Evolutionary conservation across 2,888 invertebrate species (phyloP).

Genomic region (Diadegma fenestrale): DNA sequence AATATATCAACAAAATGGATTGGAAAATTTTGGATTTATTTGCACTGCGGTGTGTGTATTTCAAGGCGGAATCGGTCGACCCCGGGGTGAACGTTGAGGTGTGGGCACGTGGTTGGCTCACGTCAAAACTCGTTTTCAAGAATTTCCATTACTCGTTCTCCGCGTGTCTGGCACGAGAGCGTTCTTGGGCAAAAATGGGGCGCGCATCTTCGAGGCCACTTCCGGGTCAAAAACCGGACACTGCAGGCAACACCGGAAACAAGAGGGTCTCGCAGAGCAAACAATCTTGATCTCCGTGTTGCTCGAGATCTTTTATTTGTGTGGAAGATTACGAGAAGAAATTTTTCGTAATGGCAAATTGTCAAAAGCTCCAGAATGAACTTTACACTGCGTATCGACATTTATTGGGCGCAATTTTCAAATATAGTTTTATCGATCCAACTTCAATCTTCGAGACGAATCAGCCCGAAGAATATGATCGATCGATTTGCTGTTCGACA

Average conservation of each 20-base stretch:
- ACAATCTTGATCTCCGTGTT: neutral
- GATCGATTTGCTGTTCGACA: constrained; percentile 64
- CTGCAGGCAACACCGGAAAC: constrained; percentile 50
- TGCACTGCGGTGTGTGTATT: neutral
- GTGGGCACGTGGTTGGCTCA: constrained; percentile 82
- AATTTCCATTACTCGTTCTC: constrained; percentile 59
- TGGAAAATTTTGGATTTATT: neutral
- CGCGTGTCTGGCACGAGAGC: constrained; percentile 29
- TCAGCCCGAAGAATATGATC: constrained; percentile 65
- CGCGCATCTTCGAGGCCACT: constrained; percentile 70
- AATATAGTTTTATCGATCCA: constrained; percentile 37
- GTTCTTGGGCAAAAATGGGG: constrained; percentile 26
- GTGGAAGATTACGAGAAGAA: neutral
- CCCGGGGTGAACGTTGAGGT: constrained; percentile 69
- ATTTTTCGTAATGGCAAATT: neutral
- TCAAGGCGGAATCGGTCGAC: constrained; percentile 63
- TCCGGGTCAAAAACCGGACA: constrained; percentile 82
- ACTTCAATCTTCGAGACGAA: constrained; percentile 19
- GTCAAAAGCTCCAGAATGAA: neutral
- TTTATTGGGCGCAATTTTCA: constrained; percentile 54
- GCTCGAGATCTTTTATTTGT: neutral
- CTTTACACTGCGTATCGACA: constrained; percentile 46
- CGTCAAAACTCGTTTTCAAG: constrained; percentile 83
- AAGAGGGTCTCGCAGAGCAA: neutral
- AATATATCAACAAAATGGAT: neutral